Percentiles rank a stretch among this genome's conserved stretches.
Evolutionary conservation across 1,140 invertebrate species (phyloP).

Genomic region (Philopotamus ludificatus): DNA sequence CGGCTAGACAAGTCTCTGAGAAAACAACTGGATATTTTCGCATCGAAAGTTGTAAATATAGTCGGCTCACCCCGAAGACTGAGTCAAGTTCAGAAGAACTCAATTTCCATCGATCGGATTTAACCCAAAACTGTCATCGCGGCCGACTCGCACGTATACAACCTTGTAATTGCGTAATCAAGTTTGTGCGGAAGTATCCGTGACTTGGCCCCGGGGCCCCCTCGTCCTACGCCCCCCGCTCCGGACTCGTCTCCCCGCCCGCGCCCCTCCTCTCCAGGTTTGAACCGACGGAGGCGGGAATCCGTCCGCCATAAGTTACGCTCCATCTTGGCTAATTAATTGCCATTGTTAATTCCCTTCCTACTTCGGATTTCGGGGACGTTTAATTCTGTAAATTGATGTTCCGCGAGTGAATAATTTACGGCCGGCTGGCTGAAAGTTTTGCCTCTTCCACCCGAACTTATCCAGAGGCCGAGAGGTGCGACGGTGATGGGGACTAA

Average conservation of each 20-base stretch:
- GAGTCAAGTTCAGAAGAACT: conserved; percentile 4
- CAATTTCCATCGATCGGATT: conserved; percentile 5
- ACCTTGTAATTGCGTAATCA: conserved; percentile 22
- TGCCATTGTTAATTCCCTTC: conserved; percentile 43
- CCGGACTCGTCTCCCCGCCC: too few relatives aligned
- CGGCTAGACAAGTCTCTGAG: too few relatives aligned
- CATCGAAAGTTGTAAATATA: too few relatives aligned
- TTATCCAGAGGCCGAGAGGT: background rate
- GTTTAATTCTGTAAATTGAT: conserved; percentile 43
- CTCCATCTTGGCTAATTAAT: conserved; percentile 43
- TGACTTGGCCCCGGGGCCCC: conserved; percentile 7
- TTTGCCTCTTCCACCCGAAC: background rate
- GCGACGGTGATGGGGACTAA: background rate
- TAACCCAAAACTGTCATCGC: conserved; percentile 30
- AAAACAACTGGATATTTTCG: too few relatives aligned
- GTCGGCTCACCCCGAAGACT: too few relatives aligned
- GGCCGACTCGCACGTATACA: conserved; percentile 12
- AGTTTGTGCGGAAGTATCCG: conserved; percentile 2
- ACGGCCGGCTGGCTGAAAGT: conserved; percentile 35
- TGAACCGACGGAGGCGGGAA: conserved; percentile 18
- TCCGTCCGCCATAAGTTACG: conserved; percentile 37
- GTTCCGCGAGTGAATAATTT: conserved; percentile 42
- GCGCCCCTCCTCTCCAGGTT: too few relatives aligned
- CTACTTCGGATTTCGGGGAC: conserved; percentile 43
- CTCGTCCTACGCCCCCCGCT: conserved; percentile 2